A percentile compares a stretch with the other conserved stretches of the same genome.
These are phyloP conservation scores for Chironomus tentans DNA, from an alignment of 2,888 invertebrate species.

Conservation along the genomic window DNA sequence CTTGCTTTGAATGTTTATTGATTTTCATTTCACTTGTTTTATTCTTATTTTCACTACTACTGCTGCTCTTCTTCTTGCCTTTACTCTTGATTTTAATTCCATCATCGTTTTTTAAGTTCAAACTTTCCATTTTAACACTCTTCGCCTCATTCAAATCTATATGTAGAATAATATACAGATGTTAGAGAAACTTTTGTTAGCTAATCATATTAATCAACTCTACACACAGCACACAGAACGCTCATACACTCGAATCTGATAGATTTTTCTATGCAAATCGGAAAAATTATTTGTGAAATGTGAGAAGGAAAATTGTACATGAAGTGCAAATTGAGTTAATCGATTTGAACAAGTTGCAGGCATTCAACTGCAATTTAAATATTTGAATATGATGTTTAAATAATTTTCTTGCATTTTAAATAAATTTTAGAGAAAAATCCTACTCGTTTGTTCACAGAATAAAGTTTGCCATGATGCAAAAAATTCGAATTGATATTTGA, in stretches of 20 bases:
- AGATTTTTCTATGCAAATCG: too few relatives aligned
- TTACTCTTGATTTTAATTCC: not conserved
- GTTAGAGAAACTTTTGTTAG: not conserved
- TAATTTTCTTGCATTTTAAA: not conserved
- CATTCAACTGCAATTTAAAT: too few relatives aligned
- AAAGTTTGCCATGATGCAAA: too few relatives aligned
- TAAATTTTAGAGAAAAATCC: not conserved
- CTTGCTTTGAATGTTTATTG: constrained; percentile 12
- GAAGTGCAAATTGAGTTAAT: constrained; percentile 1
- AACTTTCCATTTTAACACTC: not conserved
- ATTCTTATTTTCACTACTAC: not conserved
- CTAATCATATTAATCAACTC: not conserved
- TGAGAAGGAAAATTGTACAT: not conserved
- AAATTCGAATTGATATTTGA: not conserved
- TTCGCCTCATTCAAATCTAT: not conserved
- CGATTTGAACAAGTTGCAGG: not conserved
- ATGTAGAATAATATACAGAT: too few relatives aligned
- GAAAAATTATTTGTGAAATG: not conserved
- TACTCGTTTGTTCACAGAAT: not conserved
- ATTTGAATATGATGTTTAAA: too few relatives aligned
- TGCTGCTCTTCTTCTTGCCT: too few relatives aligned
- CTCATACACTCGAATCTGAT: too few relatives aligned
- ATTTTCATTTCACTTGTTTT: constrained; percentile 1
- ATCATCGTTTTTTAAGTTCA: not conserved
- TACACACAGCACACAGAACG: not conserved